Percentiles rank a stretch among this genome's conserved stretches.
phyloP scores from a whole-genome alignment of 1,140 invertebrate genomes.

The Armadillidium nasatum region DNA sequence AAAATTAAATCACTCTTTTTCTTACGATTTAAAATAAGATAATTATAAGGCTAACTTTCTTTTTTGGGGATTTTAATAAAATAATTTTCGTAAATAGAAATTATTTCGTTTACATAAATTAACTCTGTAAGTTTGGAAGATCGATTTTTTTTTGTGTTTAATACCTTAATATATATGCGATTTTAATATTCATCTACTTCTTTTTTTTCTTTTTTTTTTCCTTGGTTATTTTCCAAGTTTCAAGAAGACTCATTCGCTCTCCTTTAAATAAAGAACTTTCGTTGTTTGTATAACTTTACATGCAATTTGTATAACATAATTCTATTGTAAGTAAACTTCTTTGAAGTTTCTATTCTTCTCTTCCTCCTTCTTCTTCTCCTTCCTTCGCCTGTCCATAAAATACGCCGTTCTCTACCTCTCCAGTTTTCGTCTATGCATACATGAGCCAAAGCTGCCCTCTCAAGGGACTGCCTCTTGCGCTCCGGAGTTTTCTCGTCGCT shows the following conservation, averaged over 20 bases:
- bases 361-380: not conserved
- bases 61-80: not conserved
- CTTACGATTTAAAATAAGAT: not conserved
- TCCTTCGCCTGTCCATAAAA: not conserved
- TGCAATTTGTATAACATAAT: conserved; percentile 8
- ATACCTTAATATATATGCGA: not conserved
- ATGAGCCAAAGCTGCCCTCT: not conserved
- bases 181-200: not conserved
- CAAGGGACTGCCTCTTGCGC: not conserved
- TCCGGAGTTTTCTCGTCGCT: not conserved
- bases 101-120: not conserved
- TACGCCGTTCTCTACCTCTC: not conserved
- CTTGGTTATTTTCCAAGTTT: too few species aligned
- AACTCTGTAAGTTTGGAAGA: not conserved
- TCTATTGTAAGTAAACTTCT: conserved; percentile 7
- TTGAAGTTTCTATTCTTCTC: not conserved
- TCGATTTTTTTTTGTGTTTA: not conserved
- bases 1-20: not conserved
- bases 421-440: not conserved
- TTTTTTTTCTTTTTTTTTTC: too few species aligned
- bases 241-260: too few species aligned
- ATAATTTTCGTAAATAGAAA: not conserved
- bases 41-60: not conserved
- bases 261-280: too few species aligned
- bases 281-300: conserved; percentile 10